Evolutionary conservation across 2,888 invertebrate genomes (phyloP).

Genomic region (Amblyteles armatorius): DNA sequence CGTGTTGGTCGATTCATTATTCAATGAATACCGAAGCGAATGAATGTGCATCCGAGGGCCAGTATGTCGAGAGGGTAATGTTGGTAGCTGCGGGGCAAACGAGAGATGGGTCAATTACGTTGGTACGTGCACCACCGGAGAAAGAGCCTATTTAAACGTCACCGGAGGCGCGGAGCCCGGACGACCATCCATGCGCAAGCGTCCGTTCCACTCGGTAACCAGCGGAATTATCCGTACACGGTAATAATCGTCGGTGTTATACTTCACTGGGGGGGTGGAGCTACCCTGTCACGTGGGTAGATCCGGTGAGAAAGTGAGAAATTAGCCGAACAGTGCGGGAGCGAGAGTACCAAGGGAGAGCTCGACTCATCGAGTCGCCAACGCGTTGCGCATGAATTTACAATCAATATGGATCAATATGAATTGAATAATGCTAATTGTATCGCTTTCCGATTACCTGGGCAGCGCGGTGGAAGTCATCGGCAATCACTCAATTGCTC

Average conservation of each 20-base stretch:
- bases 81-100: not conserved
- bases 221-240: conserved; percentile 25
- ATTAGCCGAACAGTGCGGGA: not conserved
- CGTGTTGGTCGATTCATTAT: conserved; percentile 24
- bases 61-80: not conserved
- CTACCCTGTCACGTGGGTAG: not conserved
- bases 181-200: not conserved
- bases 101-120: conserved; percentile 27
- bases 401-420: conserved; percentile 7
- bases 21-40: conserved; percentile 37
- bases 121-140: conserved; percentile 22
- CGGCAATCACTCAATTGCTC: not conserved
- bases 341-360: conserved; percentile 32
- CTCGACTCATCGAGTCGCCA: conserved; percentile 43
- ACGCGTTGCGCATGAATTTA: conserved; percentile 25
- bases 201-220: conserved; percentile 1
- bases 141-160: conserved; percentile 47
- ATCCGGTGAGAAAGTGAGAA: conserved; percentile 6
- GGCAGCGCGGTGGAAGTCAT: not conserved
- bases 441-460: conserved; percentile 1
- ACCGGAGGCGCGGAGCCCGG: not conserved
- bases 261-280: conserved; percentile 25
- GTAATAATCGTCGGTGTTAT: conserved; percentile 32
- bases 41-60: conserved; percentile 7
- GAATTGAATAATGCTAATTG: not conserved